Base-by-base conservation (phyloP, 1,140 invertebrate genomes). In the Panagrolaimus sp. region DNA sequence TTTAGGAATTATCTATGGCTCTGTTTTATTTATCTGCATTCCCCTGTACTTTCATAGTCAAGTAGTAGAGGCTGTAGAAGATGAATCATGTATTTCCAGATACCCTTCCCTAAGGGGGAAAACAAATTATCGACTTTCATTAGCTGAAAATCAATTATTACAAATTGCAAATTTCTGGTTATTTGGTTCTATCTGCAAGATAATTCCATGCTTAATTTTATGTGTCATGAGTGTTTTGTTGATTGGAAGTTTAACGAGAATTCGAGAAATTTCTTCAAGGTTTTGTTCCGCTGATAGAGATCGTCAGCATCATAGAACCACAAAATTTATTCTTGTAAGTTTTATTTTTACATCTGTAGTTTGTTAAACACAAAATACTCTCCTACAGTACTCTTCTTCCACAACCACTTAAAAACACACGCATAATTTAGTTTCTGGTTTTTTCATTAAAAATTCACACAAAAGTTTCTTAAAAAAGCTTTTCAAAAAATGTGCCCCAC, bases 31-130 rank as follows among this genome's bases (percentile, higher is more conserved):
- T 38, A 57, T 78, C 14, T 74, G 71, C 47, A 57, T 63, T 13
- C 78, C 78, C 31, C 64, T 78, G 14, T 81, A 80, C 63, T 78
- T 80, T 38, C 72, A 80, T 43, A 72, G 71, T 8, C n/a, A 76
- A 64, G 62, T 78, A 1, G 43, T 38, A 14, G 68, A 73, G 51
- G 68, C 25, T 62, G 69, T 43, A 53, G 16, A n/a, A 20, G 53
- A 71, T 42, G 45, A 61, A 31, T 14, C 13, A 8, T 65, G 61
- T 48, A 43, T 66, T 53, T 65, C 14, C 20, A 38, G 31, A 14
- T 66, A 31, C n/a, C 67, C 57, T 27, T 13, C 46, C 16, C 42
- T 51, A 47, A 47, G 25, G 16, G 47, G 74, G 8, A 51, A 9
- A 25, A 44, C 46, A 14, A 47, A 44, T 16, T 73, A 72, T 63